Evolutionary conservation across 2,888 invertebrate species (phyloP).

Genomic region (Linnaemya tessellans): DNA sequence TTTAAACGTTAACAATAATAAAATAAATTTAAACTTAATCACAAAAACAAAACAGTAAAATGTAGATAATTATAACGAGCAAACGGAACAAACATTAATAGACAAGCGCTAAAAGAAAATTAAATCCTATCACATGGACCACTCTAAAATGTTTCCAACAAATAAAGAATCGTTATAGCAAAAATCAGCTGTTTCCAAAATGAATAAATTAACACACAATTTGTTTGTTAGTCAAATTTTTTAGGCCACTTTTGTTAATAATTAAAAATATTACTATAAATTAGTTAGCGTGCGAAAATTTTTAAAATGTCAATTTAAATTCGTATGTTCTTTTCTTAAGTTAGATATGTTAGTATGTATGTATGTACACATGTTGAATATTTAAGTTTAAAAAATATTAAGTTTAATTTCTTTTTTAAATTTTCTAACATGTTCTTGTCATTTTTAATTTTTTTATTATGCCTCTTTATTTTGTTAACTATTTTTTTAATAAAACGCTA

Average conservation of each 20-base stretch:
- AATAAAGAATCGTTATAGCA: constrained; percentile 45
- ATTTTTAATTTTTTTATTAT: constrained; percentile 17
- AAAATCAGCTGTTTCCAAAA: constrained; percentile 42
- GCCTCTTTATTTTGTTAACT: constrained; percentile 20
- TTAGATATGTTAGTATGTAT: background rate
- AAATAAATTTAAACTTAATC: constrained; percentile 10
- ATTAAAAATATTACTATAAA: constrained; percentile 20
- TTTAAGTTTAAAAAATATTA: constrained; percentile 3
- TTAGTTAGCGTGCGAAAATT: constrained; percentile 34
- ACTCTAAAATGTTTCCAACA: constrained; percentile 42
- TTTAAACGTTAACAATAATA: constrained; percentile 19
- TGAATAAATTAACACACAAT: constrained; percentile 1
- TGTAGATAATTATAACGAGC: constrained; percentile 28
- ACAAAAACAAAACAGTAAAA: constrained; percentile 18
- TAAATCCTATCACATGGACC: constrained; percentile 57
- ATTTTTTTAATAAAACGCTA: constrained; percentile 19
- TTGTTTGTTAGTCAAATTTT: constrained; percentile 17
- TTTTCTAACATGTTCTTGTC: constrained; percentile 26
- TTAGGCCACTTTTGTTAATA: constrained; percentile 11
- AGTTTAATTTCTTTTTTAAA: background rate
- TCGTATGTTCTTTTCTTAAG: background rate
- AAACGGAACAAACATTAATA: background rate
- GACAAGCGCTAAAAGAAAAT: constrained; percentile 28
- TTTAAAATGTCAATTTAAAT: background rate
- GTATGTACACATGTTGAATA: background rate